These are phyloP conservation scores for Clupea harengus DNA, from an alignment of 2,113 vertebrate genomes.

Conservation along the genomic window DNA sequence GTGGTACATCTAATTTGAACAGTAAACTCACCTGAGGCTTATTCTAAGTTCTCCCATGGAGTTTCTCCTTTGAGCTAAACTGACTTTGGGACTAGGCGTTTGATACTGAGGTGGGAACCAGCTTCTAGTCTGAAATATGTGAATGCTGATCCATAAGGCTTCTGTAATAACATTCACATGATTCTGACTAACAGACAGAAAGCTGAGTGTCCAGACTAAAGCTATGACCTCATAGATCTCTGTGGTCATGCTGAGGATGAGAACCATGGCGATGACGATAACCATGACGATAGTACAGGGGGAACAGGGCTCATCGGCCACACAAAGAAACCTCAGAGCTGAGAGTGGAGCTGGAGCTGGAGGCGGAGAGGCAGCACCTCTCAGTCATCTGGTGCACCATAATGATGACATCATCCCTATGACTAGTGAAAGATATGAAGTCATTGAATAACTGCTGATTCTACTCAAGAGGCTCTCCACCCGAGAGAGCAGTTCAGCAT, in stretches of 20 bases:
- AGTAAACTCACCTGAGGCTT: neutral
- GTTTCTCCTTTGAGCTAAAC: neutral
- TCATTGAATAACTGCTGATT: neutral
- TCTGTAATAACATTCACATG: neutral
- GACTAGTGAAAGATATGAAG: neutral
- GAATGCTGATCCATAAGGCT: neutral
- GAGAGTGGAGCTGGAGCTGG: neutral
- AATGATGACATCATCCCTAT: slow-evolving; percentile 24
- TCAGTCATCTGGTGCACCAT: neutral
- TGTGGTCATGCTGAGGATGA: slow-evolving; percentile 4
- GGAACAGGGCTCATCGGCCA: neutral
- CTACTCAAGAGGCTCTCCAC: no score
- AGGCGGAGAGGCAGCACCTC: neutral
- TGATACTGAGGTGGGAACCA: neutral
- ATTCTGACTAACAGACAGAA: neutral
- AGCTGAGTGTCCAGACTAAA: neutral
- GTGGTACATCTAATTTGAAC: no score
- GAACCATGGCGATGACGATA: slow-evolving; percentile 37
- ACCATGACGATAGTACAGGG: slow-evolving; percentile 33
- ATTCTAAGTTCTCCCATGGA: neutral
- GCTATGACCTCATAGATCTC: neutral
- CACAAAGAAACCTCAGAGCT: slow-evolving; percentile 3
- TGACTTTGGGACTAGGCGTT: neutral
- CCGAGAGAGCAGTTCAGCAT: no score
- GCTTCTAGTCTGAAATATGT: neutral